Percentiles rank a stretch among this genome's conserved stretches.
Conservation (phyloP, 2,113 vertebrate species). For the Sigmodon hispidus region DNA sequence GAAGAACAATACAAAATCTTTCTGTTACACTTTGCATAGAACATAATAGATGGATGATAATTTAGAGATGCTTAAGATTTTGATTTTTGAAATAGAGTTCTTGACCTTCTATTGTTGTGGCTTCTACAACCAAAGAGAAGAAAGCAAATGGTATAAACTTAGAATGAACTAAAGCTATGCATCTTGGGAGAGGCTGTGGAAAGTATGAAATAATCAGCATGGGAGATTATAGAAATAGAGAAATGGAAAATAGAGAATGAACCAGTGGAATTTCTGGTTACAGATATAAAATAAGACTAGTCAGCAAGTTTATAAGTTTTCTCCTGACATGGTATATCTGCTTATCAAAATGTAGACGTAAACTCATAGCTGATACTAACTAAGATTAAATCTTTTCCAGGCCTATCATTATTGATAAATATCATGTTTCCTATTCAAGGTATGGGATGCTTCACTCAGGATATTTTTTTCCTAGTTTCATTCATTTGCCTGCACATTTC, state of each 20-base stretch:
- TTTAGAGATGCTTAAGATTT: background rate
- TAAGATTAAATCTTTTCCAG: background rate
- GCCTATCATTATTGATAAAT: background rate
- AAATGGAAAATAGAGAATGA: background rate
- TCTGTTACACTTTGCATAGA: background rate
- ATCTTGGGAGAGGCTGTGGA: background rate
- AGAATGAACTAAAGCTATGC: background rate
- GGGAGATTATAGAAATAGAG: background rate
- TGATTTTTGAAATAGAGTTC: background rate
- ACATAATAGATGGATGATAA: background rate
- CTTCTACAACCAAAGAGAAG: background rate
- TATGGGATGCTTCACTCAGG: no score
- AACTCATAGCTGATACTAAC: background rate
- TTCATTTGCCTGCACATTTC: no score
- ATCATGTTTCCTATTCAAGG: no score
- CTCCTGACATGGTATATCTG: background rate
- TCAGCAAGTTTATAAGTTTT: background rate
- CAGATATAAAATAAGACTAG: background rate
- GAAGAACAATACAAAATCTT: background rate
- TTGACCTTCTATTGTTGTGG: background rate
- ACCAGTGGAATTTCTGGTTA: background rate
- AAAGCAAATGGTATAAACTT: background rate
- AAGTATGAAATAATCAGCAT: background rate
- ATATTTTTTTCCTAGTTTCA: no score
- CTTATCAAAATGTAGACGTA: background rate